These are phyloP conservation scores for Nebria salina DNA, from an alignment of 2,888 invertebrate species.

Conservation along the genomic window DNA sequence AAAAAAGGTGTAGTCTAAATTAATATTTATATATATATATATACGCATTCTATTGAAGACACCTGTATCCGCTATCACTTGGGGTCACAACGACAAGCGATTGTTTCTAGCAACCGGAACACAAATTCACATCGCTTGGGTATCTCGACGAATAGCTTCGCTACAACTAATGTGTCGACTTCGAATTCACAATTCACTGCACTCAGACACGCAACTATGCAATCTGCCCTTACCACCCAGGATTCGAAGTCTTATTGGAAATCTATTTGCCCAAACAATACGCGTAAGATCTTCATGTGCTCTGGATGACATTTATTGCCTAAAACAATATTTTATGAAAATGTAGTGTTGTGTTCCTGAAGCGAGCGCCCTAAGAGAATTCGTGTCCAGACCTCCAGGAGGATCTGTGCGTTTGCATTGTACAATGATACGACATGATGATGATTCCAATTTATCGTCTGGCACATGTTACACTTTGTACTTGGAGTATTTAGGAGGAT, in stretches of 20 bases:
- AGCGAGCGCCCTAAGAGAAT: conserved; percentile 84
- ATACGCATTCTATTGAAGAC: conserved; percentile 60
- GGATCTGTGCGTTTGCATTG: conserved; percentile 91
- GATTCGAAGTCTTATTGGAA: conserved; percentile 84
- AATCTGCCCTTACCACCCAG: conserved; percentile 87
- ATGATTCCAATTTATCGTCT: conserved; percentile 75
- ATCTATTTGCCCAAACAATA: conserved; percentile 93
- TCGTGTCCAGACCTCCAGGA: conserved; percentile 91
- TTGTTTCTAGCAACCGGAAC: conserved; percentile 94
- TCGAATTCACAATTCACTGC: conserved; percentile 78
- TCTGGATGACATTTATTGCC: neutral
- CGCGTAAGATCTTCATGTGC: conserved; percentile 69
- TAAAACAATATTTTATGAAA: conserved; percentile 1
- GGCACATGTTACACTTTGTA: conserved; percentile 89
- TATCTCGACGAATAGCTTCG: conserved; percentile 89
- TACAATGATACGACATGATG: conserved; percentile 95
- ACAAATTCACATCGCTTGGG: conserved; percentile 92
- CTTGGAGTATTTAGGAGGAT: conserved; percentile 94
- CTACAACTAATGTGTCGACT: conserved; percentile 90
- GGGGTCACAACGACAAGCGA: conserved; percentile 98
- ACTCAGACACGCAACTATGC: conserved; percentile 78
- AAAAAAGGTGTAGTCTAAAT: too few species aligned
- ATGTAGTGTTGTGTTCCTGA: conserved; percentile 93
- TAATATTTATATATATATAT: too few species aligned
- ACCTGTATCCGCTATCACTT: conserved; percentile 92